phyloP scores from a whole-genome alignment of 2,113 vertebrate species.

The Microcebus griseorufus region DNA sequence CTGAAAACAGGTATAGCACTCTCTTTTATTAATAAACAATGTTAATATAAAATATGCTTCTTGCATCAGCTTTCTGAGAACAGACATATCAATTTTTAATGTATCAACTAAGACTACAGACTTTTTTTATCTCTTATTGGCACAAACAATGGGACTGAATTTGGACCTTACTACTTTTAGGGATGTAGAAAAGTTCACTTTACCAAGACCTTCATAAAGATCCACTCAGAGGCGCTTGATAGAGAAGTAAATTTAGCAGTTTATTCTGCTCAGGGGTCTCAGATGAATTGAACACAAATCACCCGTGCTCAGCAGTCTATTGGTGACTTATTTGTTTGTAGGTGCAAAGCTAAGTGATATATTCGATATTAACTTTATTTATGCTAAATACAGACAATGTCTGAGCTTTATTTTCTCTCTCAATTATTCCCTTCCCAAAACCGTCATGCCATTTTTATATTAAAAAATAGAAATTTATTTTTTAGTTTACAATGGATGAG shows the following conservation, averaged over 20 bases:
- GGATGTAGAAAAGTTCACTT: constrained; percentile 30
- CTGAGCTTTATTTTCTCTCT: neutral
- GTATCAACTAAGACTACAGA: neutral
- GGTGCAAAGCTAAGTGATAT: constrained; percentile 55
- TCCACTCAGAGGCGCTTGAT: neutral
- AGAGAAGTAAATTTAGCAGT: constrained; percentile 46
- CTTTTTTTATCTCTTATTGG: constrained; percentile 8
- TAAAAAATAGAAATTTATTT: neutral
- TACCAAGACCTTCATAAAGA: constrained; percentile 32
- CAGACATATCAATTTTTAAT: constrained; percentile 3
- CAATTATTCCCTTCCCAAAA: neutral
- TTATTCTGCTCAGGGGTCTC: constrained; percentile 58
- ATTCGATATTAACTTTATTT: constrained; percentile 67
- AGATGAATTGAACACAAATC: constrained; percentile 46
- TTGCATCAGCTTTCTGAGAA: constrained; percentile 34
- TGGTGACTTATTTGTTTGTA: constrained; percentile 55
- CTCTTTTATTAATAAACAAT: constrained; percentile 44
- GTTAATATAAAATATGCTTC: neutral
- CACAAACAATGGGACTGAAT: neutral
- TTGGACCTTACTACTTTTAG: constrained; percentile 3
- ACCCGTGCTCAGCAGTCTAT: constrained; percentile 68
- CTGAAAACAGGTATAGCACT: neutral
- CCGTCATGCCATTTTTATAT: neutral
- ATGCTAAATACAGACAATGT: neutral
- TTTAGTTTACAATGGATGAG: neutral